phyloP scores from a whole-genome alignment of 2,113 vertebrate species.

The Lepus europaeus region DNA sequence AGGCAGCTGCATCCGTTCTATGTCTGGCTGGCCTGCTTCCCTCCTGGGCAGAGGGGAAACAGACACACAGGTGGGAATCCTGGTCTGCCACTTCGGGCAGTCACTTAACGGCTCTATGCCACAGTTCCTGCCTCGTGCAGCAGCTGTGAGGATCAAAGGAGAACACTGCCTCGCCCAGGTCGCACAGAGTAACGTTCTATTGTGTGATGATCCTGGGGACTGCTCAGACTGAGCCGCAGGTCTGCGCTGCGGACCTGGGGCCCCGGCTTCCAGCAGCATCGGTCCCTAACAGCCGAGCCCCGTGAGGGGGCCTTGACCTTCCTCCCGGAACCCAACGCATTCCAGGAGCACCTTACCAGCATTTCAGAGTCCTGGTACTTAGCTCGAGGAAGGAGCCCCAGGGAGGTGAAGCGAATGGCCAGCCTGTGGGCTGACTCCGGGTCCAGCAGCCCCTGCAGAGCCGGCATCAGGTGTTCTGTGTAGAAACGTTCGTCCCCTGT shows the following conservation, averaged over 20 bases:
- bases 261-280: slow-evolving; percentile 1
- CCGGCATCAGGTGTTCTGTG: slow-evolving; percentile 91
- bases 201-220: too few relatives aligned
- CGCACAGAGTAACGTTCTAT: background rate
- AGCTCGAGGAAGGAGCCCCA: slow-evolving; percentile 89
- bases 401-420: slow-evolving; percentile 87
- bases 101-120: background rate
- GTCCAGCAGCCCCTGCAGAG: slow-evolving; percentile 90
- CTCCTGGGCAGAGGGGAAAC: background rate
- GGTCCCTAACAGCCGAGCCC: background rate
- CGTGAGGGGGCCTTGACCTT: background rate
- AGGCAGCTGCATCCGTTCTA: background rate
- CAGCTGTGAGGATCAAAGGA: background rate
- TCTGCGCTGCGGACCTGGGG: background rate
- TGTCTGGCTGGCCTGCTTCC: background rate
- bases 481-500: slow-evolving; percentile 94
- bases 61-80: too few relatives aligned
- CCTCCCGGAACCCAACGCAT: background rate
- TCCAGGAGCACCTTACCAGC: slow-evolving; percentile 86
- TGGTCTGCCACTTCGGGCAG: background rate
- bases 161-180: background rate
- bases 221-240: background rate
- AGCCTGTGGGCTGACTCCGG: slow-evolving; percentile 91
- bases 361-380: slow-evolving; percentile 88
- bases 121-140: background rate